Percentiles rank a stretch among this genome's conserved stretches.
Conservation (phyloP, 2,113 vertebrate genomes). For the Apodemus speciosus region DNA sequence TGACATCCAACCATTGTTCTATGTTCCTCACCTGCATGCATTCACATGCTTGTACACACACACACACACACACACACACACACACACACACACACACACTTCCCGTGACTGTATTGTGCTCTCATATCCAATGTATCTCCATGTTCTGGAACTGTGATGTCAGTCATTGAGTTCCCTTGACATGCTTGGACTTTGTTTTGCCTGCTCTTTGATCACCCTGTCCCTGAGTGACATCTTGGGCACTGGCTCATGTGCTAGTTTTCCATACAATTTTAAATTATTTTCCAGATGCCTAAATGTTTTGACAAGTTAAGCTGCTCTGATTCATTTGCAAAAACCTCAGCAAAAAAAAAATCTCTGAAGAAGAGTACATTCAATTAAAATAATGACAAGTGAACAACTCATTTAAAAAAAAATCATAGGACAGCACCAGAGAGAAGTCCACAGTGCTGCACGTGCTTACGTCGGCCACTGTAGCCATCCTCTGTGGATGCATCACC, state of each 20-base stretch:
- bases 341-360: too few species aligned
- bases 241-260: conserved; percentile 71
- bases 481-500: not conserved
- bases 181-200: conserved; percentile 72
- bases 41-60: not conserved
- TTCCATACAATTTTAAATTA: conserved; percentile 76
- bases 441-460: not conserved
- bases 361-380: conserved; percentile 72
- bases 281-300: conserved; percentile 51
- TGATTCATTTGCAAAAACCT: conserved; percentile 66
- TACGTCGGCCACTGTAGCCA: not conserved
- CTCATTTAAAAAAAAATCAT: not conserved
- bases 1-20: not conserved
- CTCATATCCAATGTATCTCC: conserved; percentile 78
- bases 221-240: conserved; percentile 76
- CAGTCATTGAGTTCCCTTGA: conserved; percentile 76
- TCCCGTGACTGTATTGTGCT: conserved; percentile 73
- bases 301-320: conserved; percentile 53
- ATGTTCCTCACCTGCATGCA: too few species aligned
- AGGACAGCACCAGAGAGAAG: conserved; percentile 39
- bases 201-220: conserved; percentile 38
- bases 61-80: not conserved
- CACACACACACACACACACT: not conserved
- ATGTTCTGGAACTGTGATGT: conserved; percentile 79
- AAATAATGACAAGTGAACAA: conserved; percentile 65